phyloP scores from a whole-genome alignment of 2,113 vertebrate species.

The Lontra canadensis region DNA sequence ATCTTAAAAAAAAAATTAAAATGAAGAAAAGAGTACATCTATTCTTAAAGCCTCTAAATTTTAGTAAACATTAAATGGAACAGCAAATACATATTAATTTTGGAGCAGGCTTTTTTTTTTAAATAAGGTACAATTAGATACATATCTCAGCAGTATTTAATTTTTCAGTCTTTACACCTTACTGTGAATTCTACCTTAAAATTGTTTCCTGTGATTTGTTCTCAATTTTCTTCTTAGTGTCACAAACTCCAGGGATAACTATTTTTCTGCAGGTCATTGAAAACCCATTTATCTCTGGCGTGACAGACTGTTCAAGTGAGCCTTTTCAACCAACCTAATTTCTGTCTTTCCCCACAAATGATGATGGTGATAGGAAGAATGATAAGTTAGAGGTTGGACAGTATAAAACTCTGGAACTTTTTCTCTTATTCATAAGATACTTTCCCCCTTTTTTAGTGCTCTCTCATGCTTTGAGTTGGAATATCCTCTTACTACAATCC shows the following conservation, averaged over 20 bases:
- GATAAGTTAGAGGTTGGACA: not conserved
- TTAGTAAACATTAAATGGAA: not conserved
- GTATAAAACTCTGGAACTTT: not conserved
- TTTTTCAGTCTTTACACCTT: not conserved
- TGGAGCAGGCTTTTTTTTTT: not conserved
- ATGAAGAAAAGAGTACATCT: not conserved
- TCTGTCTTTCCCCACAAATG: not conserved
- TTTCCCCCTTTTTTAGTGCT: not conserved
- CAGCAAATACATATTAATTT: not conserved
- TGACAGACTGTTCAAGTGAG: not conserved
- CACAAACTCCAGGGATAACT: not conserved
- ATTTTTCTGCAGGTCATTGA: not conserved
- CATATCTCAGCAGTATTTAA: not conserved
- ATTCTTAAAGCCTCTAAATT: not conserved
- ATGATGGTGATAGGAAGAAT: not conserved
- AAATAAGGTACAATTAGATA: not conserved
- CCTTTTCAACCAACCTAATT: not conserved
- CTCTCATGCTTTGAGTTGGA: not conserved
- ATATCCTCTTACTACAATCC: not conserved
- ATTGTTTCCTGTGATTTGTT: not conserved
- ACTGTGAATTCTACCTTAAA: not conserved
- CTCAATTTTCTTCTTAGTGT: not conserved
- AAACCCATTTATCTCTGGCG: not conserved
- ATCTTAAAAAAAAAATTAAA: not conserved
- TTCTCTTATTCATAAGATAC: not conserved